phyloP scores from a whole-genome alignment of 2,113 vertebrate species.

The Psittacula cyanocephala region DNA sequence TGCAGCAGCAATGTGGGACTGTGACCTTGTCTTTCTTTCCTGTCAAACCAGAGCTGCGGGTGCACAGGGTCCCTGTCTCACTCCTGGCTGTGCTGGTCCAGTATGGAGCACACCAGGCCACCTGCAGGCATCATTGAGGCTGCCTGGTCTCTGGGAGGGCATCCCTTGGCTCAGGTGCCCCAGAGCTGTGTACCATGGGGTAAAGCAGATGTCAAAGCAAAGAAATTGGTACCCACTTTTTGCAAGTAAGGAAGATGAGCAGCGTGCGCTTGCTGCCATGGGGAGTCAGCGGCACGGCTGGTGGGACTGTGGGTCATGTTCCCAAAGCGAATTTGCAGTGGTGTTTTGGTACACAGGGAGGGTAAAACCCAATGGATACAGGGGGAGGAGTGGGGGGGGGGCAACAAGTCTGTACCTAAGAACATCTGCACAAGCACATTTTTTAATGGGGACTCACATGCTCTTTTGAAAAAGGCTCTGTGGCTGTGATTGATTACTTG shows the following conservation, averaged over 20 bases:
- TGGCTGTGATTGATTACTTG: background rate
- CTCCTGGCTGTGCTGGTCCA: background rate
- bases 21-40: background rate
- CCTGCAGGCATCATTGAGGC: fast-evolving
- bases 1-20: background rate
- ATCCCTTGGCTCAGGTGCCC: background rate
- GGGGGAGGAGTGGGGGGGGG: too few species aligned
- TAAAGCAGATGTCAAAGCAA: background rate
- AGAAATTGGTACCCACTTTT: fast-evolving
- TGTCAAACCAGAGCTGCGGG: background rate
- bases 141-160: background rate
- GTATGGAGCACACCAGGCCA: fast-evolving
- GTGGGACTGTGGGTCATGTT: background rate
- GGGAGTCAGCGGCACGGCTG: background rate
- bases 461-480: background rate
- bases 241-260: background rate
- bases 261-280: fast-evolving
- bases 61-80: fast-evolving
- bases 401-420: background rate
- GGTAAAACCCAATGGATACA: background rate
- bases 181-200: fast-evolving
- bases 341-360: background rate
- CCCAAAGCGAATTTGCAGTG: background rate
- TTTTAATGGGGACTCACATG: fast-evolving
- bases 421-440: background rate